Evolutionary conservation across 2,113 vertebrate species (phyloP), one percentile per base, ranked within the genome.

Genomic region (Mus spicilegus): DNA sequence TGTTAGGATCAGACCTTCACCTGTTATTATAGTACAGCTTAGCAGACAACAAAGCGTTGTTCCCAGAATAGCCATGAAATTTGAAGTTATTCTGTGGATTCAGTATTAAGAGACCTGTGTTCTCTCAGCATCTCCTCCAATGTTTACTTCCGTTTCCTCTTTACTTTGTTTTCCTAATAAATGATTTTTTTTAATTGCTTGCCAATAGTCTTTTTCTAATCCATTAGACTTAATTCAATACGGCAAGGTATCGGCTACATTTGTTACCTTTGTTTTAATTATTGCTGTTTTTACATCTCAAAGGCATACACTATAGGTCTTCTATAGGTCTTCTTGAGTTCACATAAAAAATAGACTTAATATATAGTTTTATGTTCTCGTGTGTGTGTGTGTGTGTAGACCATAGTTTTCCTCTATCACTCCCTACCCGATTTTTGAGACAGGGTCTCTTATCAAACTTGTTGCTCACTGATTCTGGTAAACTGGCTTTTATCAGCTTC

Each of bases 251-350:
- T 65, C 58, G 87, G 46, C 69, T 93, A 46, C 63, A 20, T 92
- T 92, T 94, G 70, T 94, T 88, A 39, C 26, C 49, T 88, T 95
- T 76, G 20, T 90, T 94, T 86, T 92, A 70, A 42, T 89, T 65
- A 24, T 91, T 92, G 10, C 16, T 90, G 5, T 61, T 61, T 42
- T 87, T 28, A 77, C 67, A 46, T 89, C 63, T 95, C 51, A 19
- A 58, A 95, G 80, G n/a, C 19, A 84, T 78, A 28, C 36, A 14
- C 91, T 56, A 82, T 73, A 42, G 42, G 42, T 42, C 42, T 42
- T 42, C 42, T 42, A 0, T 46, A 88, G 46, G 51, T 92, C 26
- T 90, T 16, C 28, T 69, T 72, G 19, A 76, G 30, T 69, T 95
- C 16, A 67, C 56, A 22, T 78, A 72, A 87, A 93, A 65, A 65